Evolutionary conservation across 1,140 invertebrate species (phyloP), one percentile per base, ranked within the genome.

Genomic region (Ylistrum balloti): DNA sequence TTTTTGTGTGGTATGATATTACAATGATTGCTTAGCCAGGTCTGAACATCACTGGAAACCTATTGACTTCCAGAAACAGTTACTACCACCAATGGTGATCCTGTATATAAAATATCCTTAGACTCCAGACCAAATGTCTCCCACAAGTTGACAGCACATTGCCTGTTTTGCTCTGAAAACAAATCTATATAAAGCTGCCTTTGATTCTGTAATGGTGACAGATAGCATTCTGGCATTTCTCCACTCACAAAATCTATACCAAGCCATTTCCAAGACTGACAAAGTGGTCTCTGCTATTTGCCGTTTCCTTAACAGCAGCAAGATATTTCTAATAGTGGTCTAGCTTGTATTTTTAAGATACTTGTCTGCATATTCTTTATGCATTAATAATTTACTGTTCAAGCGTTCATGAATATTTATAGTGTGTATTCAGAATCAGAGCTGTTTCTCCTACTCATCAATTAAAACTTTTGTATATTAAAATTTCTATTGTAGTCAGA

Each of bases 181-280:
- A 74, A 74, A 74, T 74, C 56, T 74, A 28, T 74, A 74, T 28
- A 74, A 28, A 74, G 56, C 56, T 11, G 11, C 28, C 22, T 74
- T 74, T 74, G 56, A 74, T 74, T 74, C 56, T n/a, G 13, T 74
- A 74, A 74, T 28, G n/a, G 56, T 74, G 56, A 74, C 56, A 74
- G 56, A 28, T 28, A 74, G n/a, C 56, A 22, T 74, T 28, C 22
- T 74, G 56, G 22, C 56, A 74, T 74, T 74, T 74, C 56, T 74
- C 56, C 56, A n/a, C 56, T 74, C 22, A n/a, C n/a, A 74, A 74
- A 74, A 74, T 74, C 56, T 74, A 74, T 74, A 74, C 22, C 35
- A 38, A 38, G 13, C 35, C 9, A 74, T n/a, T 74, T 28, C 22
- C 56, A 74, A 74, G 56, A 28, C 56, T 74, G 56, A n/a, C 56